These are phyloP conservation scores for Oreotrochilus melanogaster DNA, from an alignment of 2,113 vertebrate genomes.

Conservation along the genomic window DNA sequence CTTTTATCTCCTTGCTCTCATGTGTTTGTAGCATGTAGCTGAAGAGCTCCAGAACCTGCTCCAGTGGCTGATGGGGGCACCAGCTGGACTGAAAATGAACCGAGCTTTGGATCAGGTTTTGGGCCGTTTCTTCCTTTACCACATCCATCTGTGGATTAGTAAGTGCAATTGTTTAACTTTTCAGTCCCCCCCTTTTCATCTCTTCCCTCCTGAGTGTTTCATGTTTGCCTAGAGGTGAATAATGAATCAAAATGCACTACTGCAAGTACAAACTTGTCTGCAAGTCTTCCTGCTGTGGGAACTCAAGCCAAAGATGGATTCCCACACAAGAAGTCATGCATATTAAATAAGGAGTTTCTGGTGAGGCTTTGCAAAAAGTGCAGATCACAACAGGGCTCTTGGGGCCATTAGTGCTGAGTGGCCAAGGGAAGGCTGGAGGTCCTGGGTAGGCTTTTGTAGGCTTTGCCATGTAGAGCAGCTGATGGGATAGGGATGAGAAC, in stretches of 20 bases:
- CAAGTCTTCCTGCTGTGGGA: conserved; percentile 37
- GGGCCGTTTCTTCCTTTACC: conserved; percentile 97
- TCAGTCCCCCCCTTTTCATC: neutral
- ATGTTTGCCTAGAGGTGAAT: conserved; percentile 29
- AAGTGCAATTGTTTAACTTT: conserved; percentile 73
- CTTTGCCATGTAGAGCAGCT: neutral
- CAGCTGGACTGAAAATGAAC: conserved; percentile 98
- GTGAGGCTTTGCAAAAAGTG: neutral
- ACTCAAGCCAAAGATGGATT: conserved; percentile 28
- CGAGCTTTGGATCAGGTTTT: conserved; percentile 93
- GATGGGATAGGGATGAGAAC: neutral
- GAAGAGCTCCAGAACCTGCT: conserved; percentile 91
- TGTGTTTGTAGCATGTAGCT: conserved; percentile 83
- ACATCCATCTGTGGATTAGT: conserved; percentile 99
- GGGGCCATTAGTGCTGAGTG: neutral
- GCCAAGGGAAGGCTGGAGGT: neutral
- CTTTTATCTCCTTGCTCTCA: neutral
- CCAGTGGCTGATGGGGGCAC: conserved; percentile 98
- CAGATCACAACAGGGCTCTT: neutral
- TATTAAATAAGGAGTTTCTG: neutral
- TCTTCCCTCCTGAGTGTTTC: neutral
- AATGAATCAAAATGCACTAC: conserved; percentile 8
- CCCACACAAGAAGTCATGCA: conserved; percentile 17
- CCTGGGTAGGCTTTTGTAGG: fast-evolving
- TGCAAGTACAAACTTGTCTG: conserved; percentile 28